Evolutionary conservation across 2,888 invertebrate genomes (phyloP), one percentile per base, ranked within the genome.

Genomic region (Leucophenga maculata): DNA sequence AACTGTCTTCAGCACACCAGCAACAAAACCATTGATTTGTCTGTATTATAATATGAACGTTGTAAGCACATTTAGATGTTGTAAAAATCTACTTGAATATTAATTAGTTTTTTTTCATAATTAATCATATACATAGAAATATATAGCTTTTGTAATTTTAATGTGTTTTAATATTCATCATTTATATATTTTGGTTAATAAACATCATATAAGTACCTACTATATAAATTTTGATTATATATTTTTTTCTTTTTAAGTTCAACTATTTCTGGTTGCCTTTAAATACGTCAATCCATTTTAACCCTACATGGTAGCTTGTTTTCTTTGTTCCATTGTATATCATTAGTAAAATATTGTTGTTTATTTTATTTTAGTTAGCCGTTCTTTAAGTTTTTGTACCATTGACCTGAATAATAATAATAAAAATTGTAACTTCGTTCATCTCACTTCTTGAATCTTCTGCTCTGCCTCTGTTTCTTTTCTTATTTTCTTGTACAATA

Each of bases 51-150:
- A 39, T 69, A 46, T 68, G 8, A 39, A 39, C 39, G 39, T 9
- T 39, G 73, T 68, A 81, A 81, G 80, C 83, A 81, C 80, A 81
- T 77, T 82, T 71, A 81, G 84, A 81, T 74, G 71, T 82, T 64
- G 73, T 80, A 75, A 82, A 84, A 80, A 80, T 77, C 83, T 81
- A 80, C 76, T 67, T 18, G 32, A 54, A 60, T 20, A 50, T 62
- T 20, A 46, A 46, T 46, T 32, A 32, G 4, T 50, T 22, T 66
- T 6, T 54, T 67, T 57, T 65, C 54, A 54, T 48, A 68, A 52
- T 66, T 68, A 70, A 65, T 71, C 65, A 66, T 67, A 46, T 67
- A 50, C 22, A 22, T 70, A 68, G 26, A 39, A 68, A 26, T 68
- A 71, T 50, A 65, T 69, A 3, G 4, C 18, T 44, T 60, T 18